phyloP scores from a whole-genome alignment of 2,888 invertebrate genomes.

The Drosophila nr. perissopoda region DNA sequence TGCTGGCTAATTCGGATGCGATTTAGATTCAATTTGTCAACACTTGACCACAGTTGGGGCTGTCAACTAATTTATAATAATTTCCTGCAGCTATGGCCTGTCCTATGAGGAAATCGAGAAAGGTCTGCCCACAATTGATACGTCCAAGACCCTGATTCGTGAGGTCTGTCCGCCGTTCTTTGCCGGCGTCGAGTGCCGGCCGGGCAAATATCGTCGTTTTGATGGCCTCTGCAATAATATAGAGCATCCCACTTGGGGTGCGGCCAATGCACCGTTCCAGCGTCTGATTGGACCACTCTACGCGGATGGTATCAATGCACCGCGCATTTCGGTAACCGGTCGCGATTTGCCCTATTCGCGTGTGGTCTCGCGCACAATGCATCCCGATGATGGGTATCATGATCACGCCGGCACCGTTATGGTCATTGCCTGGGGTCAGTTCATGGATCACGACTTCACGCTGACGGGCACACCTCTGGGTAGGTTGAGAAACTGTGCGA shows the following conservation, averaged over 20 bases:
- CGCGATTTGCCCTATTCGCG: constrained; percentile 92
- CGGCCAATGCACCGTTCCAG: constrained; percentile 93
- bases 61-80: constrained; percentile 3
- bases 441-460: constrained; percentile 97
- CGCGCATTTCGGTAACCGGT: constrained; percentile 92
- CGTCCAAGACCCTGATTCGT: constrained; percentile 93
- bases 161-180: constrained; percentile 95
- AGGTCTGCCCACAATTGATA: constrained; percentile 93
- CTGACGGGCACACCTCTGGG: constrained; percentile 94
- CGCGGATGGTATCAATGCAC: constrained; percentile 93
- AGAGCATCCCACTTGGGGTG: constrained; percentile 95
- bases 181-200: constrained; percentile 93
- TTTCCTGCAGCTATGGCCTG: constrained; percentile 89
- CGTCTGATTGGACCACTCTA: constrained; percentile 92
- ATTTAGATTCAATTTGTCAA: constrained; percentile 28
- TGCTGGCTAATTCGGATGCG: constrained; percentile 8
- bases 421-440: constrained; percentile 96
- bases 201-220: constrained; percentile 93
- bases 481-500: constrained; percentile 83
- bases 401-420: constrained; percentile 97
- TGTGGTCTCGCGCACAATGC: constrained; percentile 95
- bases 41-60: constrained; percentile 10
- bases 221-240: constrained; percentile 96
- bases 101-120: constrained; percentile 95
- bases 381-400: constrained; percentile 96